phyloP scores from a whole-genome alignment of 1,140 invertebrate genomes.

The Paracyclopina nana region DNA sequence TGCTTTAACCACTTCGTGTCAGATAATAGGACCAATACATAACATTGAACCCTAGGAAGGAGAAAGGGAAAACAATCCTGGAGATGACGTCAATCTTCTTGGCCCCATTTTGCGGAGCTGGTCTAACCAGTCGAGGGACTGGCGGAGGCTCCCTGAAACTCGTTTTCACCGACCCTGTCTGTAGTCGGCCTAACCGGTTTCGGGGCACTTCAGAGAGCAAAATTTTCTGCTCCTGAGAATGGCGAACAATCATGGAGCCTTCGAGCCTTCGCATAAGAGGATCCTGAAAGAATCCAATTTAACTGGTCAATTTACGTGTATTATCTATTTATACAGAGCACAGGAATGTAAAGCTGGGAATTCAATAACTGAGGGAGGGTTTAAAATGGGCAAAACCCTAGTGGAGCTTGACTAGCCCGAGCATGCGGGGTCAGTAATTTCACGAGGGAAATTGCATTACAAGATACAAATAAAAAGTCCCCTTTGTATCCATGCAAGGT shows the following conservation, averaged over 20 bases:
- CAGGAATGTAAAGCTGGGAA: background rate
- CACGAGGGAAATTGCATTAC: background rate
- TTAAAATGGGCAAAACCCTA: background rate
- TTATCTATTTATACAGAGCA: too few relatives aligned
- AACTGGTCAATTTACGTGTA: too few relatives aligned
- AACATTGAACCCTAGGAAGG: constrained; percentile 17
- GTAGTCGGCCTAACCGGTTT: constrained; percentile 4
- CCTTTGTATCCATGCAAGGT: too few relatives aligned
- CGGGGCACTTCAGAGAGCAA: constrained; percentile 9
- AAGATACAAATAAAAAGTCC: background rate
- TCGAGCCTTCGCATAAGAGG: constrained; percentile 10
- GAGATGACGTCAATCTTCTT: constrained; percentile 38
- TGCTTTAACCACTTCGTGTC: constrained; percentile 4
- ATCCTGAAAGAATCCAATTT: background rate
- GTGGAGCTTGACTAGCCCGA: too few relatives aligned
- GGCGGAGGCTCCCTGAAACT: background rate
- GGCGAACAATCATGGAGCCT: constrained; percentile 13
- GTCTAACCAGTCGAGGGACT: background rate
- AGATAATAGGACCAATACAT: constrained; percentile 18
- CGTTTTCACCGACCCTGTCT: background rate
- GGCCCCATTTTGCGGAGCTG: constrained; percentile 25
- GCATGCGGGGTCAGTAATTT: background rate
- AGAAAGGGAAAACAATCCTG: constrained; percentile 17
- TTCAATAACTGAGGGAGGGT: background rate
- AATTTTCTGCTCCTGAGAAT: constrained; percentile 11